phyloP scores from a whole-genome alignment of 2,113 vertebrate genomes.

The Amblyopsis rosae region DNA sequence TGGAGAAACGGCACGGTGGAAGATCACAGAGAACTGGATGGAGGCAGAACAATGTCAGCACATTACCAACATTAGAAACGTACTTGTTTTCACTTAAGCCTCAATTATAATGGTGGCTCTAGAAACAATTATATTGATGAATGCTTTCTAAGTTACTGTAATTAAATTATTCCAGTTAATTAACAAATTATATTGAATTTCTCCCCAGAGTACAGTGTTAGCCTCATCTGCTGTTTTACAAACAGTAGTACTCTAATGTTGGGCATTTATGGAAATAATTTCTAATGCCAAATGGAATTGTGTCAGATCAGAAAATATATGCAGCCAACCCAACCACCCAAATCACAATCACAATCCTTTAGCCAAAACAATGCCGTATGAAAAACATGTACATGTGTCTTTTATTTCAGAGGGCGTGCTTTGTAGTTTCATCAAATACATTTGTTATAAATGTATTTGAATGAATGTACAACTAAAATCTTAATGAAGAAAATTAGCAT shows the following conservation, averaged over 20 bases:
- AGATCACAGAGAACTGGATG: slow-evolving; percentile 82
- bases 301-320: slow-evolving; percentile 70
- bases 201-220: slow-evolving; percentile 76
- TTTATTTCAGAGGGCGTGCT: slow-evolving; percentile 47
- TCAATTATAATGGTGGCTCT: slow-evolving; percentile 76
- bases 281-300: slow-evolving; percentile 71
- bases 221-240: slow-evolving; percentile 79
- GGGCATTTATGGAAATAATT: slow-evolving; percentile 72
- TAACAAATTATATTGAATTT: slow-evolving; percentile 82
- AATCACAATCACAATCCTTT: slow-evolving; percentile 56
- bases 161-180: slow-evolving; percentile 86
- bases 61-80: slow-evolving; percentile 77
- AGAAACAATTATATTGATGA: slow-evolving; percentile 83
- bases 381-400: slow-evolving; percentile 22
- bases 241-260: slow-evolving; percentile 75
- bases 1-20: slow-evolving; percentile 81
- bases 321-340: slow-evolving; percentile 27
- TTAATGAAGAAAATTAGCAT: background rate
- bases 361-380: slow-evolving; percentile 64
- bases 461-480: too few relatives aligned
- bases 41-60: slow-evolving; percentile 69
- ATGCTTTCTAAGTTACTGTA: slow-evolving; percentile 80
- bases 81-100: slow-evolving; percentile 81
- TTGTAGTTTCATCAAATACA: slow-evolving; percentile 57
- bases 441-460: slow-evolving; percentile 21